Evolutionary conservation across 2,113 vertebrate species (phyloP).

Genomic region (Neotragus pygmaeus): DNA sequence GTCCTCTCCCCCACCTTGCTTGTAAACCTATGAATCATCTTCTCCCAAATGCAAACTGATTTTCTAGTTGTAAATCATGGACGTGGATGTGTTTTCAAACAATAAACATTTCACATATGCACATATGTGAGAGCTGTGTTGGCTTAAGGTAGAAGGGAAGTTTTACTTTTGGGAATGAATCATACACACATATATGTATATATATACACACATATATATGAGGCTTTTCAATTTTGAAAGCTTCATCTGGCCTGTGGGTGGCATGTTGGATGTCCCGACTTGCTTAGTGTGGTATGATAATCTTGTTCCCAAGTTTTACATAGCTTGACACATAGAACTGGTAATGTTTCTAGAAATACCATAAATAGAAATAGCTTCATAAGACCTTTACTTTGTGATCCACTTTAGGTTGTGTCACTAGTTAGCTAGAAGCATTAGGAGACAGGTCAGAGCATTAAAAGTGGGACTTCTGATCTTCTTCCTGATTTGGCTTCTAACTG

Average conservation of each 20-base stretch:
- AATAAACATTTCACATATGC: constrained; percentile 53
- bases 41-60: not conserved
- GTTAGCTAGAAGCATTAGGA: not conserved
- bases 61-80: constrained; percentile 39
- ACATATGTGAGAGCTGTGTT: constrained; percentile 45
- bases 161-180: constrained; percentile 51
- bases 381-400: constrained; percentile 24
- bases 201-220: not conserved
- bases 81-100: constrained; percentile 55
- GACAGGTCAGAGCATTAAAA: not conserved
- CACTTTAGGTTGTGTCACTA: constrained; percentile 14
- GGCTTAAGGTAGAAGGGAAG: constrained; percentile 45
- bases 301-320: constrained; percentile 65
- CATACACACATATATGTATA: not conserved
- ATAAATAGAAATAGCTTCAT: constrained; percentile 49
- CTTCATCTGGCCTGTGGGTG: constrained; percentile 75
- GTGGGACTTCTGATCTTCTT: not conserved
- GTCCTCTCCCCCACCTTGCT: not conserved
- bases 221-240: constrained; percentile 61
- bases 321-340: constrained; percentile 61
- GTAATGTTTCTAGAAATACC: constrained; percentile 71
- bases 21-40: not conserved
- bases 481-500: constrained; percentile 12
- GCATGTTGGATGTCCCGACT: constrained; percentile 68
- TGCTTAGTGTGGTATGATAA: constrained; percentile 65